Evolutionary conservation across 2,888 invertebrate species (phyloP), one percentile per base, ranked within the genome.

Genomic region (Dorcus parallelipipedus): DNA sequence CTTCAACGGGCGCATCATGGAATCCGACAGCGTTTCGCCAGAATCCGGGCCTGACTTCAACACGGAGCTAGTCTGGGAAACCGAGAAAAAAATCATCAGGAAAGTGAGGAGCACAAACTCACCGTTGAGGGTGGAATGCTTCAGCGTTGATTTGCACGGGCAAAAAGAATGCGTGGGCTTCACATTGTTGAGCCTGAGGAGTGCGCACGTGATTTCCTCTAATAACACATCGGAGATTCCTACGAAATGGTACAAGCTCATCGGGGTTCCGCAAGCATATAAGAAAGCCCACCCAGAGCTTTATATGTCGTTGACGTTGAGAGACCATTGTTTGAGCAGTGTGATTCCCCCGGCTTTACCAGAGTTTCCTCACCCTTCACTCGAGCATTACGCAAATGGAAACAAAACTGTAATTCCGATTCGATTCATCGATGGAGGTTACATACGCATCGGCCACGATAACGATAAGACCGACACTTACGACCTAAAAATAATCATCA

Each of bases 1-100:
- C 61, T 78, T 77, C 61, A 74, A 74, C 48, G 74, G 72, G 40
- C 65, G 77, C 56, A 65, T 73, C 14, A 65, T 78, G 59, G 88
- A 91, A 75, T 86, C 90, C 0, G 88, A 89, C 69, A 81, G 84
- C 9, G 81, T 83, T 7, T 79, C 83, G 2, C 81, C 86, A 0
- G 79, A 80, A 38, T 81, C 83, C 49, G 78, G 81, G 55, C 87
- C 88, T 1, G 77, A 82, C 47, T 90, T 90, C 72, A 86, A 86
- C 62, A 88, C 87, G 20, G 89, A 90, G 73, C 82, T 91, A 55
- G 85, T 90, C 52, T 92, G 91, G 91, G 90, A 91, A 75, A 86
- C 88, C 2, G 88, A 89, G 66, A 88, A 88, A 76, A 83, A 84
- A 66, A 82, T 84, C 59, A 81, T 91, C 64, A 82, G 90, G 68